A percentile compares a stretch with the other conserved stretches of the same genome.
Evolutionary conservation across 2,888 invertebrate species (phyloP).

Genomic region (Gortyna flavago): DNA sequence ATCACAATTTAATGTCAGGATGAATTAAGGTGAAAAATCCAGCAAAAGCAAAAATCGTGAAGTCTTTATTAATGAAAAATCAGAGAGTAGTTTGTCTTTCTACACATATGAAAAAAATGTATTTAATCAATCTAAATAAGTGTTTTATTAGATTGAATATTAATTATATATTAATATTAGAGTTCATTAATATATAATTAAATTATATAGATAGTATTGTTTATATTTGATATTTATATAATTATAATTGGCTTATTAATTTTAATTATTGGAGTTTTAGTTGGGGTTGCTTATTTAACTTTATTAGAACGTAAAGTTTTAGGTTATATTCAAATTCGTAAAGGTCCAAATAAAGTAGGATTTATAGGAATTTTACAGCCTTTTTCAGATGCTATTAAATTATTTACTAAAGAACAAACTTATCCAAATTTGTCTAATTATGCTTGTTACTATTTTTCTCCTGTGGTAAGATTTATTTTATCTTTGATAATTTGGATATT

Average conservation of each 20-base stretch:
- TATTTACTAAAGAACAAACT: conserved; percentile 92
- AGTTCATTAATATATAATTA: conserved; percentile 90
- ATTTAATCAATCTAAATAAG: too few relatives aligned
- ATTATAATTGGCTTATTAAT: conserved; percentile 84
- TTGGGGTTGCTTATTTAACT: conserved; percentile 93
- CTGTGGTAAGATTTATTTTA: conserved; percentile 90
- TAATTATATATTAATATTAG: too few relatives aligned
- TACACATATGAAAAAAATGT: too few relatives aligned
- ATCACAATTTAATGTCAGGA: too few relatives aligned
- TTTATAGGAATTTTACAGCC: conserved; percentile 92
- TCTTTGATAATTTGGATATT: conserved; percentile 90
- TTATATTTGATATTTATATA: conserved; percentile 84
- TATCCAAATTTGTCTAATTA: conserved; percentile 91
- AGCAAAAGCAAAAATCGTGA: neutral
- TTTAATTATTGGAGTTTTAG: conserved; percentile 91
- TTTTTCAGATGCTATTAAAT: conserved; percentile 93
- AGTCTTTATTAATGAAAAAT: neutral
- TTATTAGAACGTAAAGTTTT: conserved; percentile 93
- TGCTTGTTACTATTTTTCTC: conserved; percentile 91
- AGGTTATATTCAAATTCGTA: conserved; percentile 93
- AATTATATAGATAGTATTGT: conserved; percentile 90
- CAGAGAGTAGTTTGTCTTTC: neutral
- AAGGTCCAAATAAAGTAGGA: conserved; percentile 93
- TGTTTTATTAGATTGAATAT: too few relatives aligned
- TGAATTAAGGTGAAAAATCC: too few relatives aligned